Evolutionary conservation across 1,140 invertebrate species (phyloP), one percentile per base, ranked within the genome.

Genomic region (Dendroctonus ponderosae): DNA sequence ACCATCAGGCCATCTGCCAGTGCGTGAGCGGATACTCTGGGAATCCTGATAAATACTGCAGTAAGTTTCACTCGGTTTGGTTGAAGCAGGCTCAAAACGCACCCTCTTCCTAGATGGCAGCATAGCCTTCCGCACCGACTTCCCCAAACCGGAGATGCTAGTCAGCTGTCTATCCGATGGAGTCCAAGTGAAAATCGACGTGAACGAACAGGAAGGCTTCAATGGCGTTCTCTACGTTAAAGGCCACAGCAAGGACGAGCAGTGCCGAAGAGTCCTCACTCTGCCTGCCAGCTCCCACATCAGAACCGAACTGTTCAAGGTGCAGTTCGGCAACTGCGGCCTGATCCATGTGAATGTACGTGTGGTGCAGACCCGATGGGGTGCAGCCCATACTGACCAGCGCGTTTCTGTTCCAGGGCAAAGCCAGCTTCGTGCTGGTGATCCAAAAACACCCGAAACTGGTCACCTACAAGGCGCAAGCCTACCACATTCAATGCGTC

Each of bases 401-500:
- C 15, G 50, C 5, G 14, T 59, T 50, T 58, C 69, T 46, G 70
- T 77, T 81, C 66, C 75, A 92, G 89, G 93, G 94, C 50, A 86
- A 94, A 76, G 94, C 94, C 9, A 92, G 91, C 72, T 96, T 96
- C 75, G 90, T 96, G 0, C 81, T 97, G 14, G 93, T 97, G 7
- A 94, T 97, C 75, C 94, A 96, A 75, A 96, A 94, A 81, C 94
- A 97, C 87, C 93, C 93, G 0, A 95, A 94, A 84, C 80, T 97
- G 5, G 90, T 96, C n/a, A 97, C 94, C 5, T 94, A 92, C 76
- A 93, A 94, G 72, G 93, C 94, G 2, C 92, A 95, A 80, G 94
- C 94, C 0, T 97, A 96, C 80, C 92, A 96, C 78, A 94, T 96
- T 51, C 94, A 93, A 79, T 97, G 94, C 79, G 89, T 96, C 54